These are phyloP conservation scores for Campylorhamphus procurvoides DNA, from an alignment of 2,113 vertebrate genomes.

Conservation along the genomic window DNA sequence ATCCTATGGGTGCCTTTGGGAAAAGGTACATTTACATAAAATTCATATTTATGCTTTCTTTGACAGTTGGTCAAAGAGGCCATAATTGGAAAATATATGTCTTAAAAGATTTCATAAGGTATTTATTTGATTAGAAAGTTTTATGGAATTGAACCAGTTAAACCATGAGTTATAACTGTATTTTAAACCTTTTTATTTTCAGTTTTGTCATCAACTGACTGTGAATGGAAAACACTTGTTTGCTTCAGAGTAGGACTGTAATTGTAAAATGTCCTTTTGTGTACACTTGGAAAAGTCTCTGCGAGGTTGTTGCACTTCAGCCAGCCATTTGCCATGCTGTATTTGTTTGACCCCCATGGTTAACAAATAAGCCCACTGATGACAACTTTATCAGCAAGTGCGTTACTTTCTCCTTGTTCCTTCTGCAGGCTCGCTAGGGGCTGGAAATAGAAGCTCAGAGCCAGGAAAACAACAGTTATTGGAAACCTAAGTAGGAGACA, in stretches of 20 bases:
- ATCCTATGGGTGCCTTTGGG: conserved; percentile 63
- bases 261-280: neutral
- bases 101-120: neutral
- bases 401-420: neutral
- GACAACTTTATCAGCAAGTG: neutral
- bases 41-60: neutral
- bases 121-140: neutral
- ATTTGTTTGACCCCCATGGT: neutral
- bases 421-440: conserved; percentile 70
- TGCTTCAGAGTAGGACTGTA: neutral
- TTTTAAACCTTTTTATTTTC: neutral
- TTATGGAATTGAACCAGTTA: neutral
- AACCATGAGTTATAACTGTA: neutral
- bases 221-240: neutral
- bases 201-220: neutral
- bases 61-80: neutral
- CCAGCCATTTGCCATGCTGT: neutral
- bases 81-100: neutral
- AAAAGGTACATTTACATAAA: conserved; percentile 40
- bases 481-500: conserved; percentile 68
- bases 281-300: neutral
- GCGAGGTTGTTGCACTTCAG: neutral
- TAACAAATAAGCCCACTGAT: neutral
- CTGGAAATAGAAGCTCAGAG: conserved; percentile 78
- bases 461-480: conserved; percentile 62